Evolutionary conservation across 1,140 invertebrate species (phyloP).

Genomic region (Ceratitis capitata): DNA sequence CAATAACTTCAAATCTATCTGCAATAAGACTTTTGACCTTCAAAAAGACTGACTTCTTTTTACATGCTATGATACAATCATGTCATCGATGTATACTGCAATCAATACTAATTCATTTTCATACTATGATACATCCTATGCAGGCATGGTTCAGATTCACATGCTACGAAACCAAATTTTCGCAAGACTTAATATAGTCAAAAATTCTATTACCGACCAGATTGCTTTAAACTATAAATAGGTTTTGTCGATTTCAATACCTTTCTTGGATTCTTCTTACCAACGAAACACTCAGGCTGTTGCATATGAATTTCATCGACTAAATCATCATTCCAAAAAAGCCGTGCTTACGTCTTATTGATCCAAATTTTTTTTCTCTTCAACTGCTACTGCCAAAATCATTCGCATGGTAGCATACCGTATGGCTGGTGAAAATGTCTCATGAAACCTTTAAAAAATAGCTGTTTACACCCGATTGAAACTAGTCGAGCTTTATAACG

Average conservation of each 20-base stretch:
- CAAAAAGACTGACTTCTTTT: neutral
- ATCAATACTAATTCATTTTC: neutral
- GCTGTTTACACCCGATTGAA: too few relatives aligned
- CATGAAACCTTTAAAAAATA: too few relatives aligned
- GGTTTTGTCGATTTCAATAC: slow-evolving; percentile 47
- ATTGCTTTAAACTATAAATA: slow-evolving; percentile 42
- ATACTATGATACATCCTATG: slow-evolving; percentile 46
- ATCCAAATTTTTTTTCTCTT: too few relatives aligned
- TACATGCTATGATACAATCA: slow-evolving; percentile 38
- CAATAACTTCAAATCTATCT: slow-evolving; percentile 52
- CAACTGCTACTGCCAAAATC: too few relatives aligned
- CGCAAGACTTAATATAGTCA: slow-evolving; percentile 51
- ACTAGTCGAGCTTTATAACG: neutral
- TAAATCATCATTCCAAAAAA: slow-evolving; percentile 65
- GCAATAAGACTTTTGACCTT: slow-evolving; percentile 33
- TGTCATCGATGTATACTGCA: slow-evolving; percentile 39
- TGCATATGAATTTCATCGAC: slow-evolving; percentile 56
- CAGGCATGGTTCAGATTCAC: slow-evolving; percentile 55
- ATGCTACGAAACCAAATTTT: slow-evolving; percentile 49
- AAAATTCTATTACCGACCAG: slow-evolving; percentile 52
- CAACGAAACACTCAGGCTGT: slow-evolving; percentile 42
- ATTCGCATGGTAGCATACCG: slow-evolving; percentile 47
- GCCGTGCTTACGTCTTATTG: too few relatives aligned
- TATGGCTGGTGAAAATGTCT: too few relatives aligned
- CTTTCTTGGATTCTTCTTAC: slow-evolving; percentile 16